Percentiles rank a stretch among this genome's conserved stretches.
These are phyloP conservation scores for Scolopax bukidnonensis DNA, from an alignment of 2,797 vertebrate genomes.

Conservation along the genomic window DNA sequence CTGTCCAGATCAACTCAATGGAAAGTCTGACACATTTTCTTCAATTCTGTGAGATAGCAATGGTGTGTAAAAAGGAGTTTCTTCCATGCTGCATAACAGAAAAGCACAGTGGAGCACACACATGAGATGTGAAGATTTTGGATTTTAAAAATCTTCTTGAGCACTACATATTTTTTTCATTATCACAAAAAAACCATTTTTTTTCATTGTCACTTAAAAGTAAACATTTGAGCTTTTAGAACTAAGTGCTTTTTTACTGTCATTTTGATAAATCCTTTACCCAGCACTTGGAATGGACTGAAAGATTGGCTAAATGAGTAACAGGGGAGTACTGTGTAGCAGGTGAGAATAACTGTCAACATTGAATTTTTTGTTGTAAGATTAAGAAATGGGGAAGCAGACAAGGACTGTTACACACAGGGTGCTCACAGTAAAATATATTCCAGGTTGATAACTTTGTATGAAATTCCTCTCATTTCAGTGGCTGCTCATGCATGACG, in stretches of 20 bases:
- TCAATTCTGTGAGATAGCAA: conserved; percentile 76
- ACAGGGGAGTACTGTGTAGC: background rate
- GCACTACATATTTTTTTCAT: background rate
- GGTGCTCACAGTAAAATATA: background rate
- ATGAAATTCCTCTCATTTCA: background rate
- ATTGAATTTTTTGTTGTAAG: background rate
- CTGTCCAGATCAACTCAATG: conserved; percentile 2
- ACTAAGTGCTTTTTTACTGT: background rate
- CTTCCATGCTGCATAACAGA: conserved; percentile 82
- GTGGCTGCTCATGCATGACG: background rate
- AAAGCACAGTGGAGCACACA: conserved; percentile 82
- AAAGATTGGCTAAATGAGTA: background rate
- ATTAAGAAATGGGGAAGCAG: background rate
- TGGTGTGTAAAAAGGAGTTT: conserved; percentile 82
- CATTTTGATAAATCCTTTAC: background rate
- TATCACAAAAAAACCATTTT: background rate
- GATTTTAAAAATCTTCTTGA: conserved; percentile 61
- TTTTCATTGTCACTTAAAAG: background rate
- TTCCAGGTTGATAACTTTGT: background rate
- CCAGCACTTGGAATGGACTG: background rate
- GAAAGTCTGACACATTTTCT: conserved; percentile 63
- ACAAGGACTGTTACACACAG: background rate
- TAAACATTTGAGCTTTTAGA: background rate
- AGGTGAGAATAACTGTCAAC: background rate
- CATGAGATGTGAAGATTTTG: conserved; percentile 65